These are phyloP conservation scores for Linyphia triangularis DNA, from an alignment of 2,888 invertebrate genomes.

Conservation along the genomic window DNA sequence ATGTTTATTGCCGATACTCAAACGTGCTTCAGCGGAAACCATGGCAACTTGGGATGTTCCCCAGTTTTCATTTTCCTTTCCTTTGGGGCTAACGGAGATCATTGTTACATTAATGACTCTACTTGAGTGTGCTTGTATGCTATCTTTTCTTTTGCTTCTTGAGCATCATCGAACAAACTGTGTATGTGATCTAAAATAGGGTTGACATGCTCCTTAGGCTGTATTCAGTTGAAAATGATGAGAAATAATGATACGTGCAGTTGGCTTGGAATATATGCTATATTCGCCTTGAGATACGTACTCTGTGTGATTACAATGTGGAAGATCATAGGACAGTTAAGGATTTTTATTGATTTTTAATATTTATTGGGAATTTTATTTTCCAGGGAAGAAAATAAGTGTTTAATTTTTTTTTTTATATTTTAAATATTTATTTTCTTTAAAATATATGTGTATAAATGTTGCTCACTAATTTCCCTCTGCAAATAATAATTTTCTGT, in stretches of 20 bases:
- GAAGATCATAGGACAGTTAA: no score
- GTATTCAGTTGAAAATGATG: slow-evolving; percentile 24
- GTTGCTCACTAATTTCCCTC: no score
- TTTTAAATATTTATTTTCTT: no score
- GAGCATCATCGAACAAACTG: slow-evolving; percentile 18
- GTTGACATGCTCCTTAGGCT: slow-evolving; percentile 36
- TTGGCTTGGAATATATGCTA: background rate
- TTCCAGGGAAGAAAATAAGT: no score
- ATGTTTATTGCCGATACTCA: background rate
- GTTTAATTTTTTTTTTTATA: no score
- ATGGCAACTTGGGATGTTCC: slow-evolving; percentile 16
- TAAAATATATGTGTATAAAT: no score
- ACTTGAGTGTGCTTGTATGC: slow-evolving; percentile 37
- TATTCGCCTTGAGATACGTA: slow-evolving; percentile 1
- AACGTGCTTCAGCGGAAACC: slow-evolving; percentile 16
- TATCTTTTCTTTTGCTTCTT: slow-evolving; percentile 16
- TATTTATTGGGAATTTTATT: no score
- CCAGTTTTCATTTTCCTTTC: slow-evolving; percentile 34
- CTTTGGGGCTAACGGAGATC: background rate
- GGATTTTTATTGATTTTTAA: no score
- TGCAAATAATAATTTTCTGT: no score
- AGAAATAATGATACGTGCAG: slow-evolving; percentile 34
- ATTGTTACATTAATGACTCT: slow-evolving; percentile 37
- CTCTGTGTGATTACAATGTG: no score
- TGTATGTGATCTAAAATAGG: slow-evolving; percentile 37